Base-by-base conservation (phyloP, 2,113 vertebrate genomes). In the Macquaria australasica region DNA sequence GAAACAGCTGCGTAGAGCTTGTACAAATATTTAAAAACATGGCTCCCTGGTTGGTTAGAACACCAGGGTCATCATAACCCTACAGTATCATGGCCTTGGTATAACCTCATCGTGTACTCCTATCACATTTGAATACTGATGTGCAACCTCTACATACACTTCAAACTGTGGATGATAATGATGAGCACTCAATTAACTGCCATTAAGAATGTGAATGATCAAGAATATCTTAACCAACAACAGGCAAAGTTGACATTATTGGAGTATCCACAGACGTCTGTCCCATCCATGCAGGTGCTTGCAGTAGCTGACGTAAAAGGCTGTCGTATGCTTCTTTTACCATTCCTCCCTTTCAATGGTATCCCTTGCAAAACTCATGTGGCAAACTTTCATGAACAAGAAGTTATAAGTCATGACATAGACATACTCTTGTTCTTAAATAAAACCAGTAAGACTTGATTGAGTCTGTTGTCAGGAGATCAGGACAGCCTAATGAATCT, bases 1-100 rank as follows among this genome's bases (percentile, higher is more conserved):
- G 82, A 85, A 85, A 87, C 63, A 1, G 72, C 68, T 23, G 60
- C 16, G 3, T 72, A 55, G 23, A 8, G 41, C 78, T 53, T 67
- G 28, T 83, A 58, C 63, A 76, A 82, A 88, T 79, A 88, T 87
- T 66, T 79, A 56, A 83, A 79, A 77, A 55, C 21, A 41, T 2
- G 3, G 18, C 18, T 31, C 50, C 41, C 71, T 28, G 60, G 72
- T 51, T 60, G 34, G 53, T 75, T 81, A 55, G 37, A 45, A 43
- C 56, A 74, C 20, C 56, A 34, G 68, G 67, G 64, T 87, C 69
- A 79, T 20, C 31, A 5, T 50, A 34, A 10, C 37, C 4, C 45
- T 10, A 1, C 56, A 43, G 39, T 16, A 62, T 31, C 45, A 8
- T 34, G 56, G 62, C 43, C 21, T 56, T 21, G 45, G 23, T 59